Conservation (phyloP, 2,797 vertebrate genomes). For the Numenius phaeopus region DNA sequence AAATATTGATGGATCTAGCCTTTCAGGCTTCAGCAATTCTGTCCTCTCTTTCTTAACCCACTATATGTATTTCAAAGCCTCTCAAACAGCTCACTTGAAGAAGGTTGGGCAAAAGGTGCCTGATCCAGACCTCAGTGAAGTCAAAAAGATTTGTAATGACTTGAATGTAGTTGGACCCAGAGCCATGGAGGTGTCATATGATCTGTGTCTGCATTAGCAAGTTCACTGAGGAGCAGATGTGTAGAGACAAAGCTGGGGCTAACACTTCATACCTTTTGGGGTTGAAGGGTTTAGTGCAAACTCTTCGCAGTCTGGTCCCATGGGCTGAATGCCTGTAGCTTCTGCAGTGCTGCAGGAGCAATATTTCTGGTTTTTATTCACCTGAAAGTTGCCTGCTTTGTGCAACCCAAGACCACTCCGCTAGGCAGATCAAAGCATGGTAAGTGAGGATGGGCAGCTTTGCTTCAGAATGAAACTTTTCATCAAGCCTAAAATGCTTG, state of each 20-base stretch:
- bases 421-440: background rate
- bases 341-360: background rate
- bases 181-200: rapidly evolving
- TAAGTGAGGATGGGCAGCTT: background rate
- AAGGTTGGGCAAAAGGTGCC: background rate
- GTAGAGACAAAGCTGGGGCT: background rate
- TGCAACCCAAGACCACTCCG: background rate
- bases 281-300: background rate
- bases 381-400: background rate
- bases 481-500: background rate
- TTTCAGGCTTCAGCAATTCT: background rate
- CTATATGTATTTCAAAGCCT: background rate
- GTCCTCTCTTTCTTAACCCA: background rate
- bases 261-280: background rate
- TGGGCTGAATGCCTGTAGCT: background rate
- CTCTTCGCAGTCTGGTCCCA: background rate
- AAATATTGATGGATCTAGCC: background rate
- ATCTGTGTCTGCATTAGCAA: background rate
- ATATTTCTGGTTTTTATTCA: background rate
- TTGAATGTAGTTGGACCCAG: background rate
- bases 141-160: background rate
- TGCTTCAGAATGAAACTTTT: background rate
- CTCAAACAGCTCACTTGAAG: background rate
- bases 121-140: background rate
- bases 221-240: background rate